Evolutionary conservation across 2,113 vertebrate genomes (phyloP).

Genomic region (Lophura nycthemera): DNA sequence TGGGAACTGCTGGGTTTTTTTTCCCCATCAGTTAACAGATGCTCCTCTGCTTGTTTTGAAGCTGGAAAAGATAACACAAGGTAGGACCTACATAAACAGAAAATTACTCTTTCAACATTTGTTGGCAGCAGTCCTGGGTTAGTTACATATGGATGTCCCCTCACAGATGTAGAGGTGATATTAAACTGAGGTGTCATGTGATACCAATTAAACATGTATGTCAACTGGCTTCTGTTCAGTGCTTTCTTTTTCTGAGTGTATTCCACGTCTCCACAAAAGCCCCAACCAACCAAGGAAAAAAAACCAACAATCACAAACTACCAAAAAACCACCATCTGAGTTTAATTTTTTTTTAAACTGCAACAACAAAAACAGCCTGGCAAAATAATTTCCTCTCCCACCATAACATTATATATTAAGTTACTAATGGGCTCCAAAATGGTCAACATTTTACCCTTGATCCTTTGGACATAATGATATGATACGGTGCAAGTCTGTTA

Average conservation of each 20-base stretch:
- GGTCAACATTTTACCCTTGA: background rate
- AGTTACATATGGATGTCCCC: constrained; percentile 1
- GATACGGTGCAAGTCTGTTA: background rate
- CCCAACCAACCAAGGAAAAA: background rate
- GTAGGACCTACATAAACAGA: constrained; percentile 56
- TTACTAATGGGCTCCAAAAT: background rate
- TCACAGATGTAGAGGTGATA: constrained; percentile 56
- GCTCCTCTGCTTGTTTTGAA: constrained; percentile 58
- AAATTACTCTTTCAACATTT: constrained; percentile 54
- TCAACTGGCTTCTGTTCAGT: constrained; percentile 38
- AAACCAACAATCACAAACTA: background rate
- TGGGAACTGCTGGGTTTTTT: background rate
- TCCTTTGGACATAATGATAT: background rate
- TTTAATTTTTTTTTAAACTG: background rate
- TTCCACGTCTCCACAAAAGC: background rate
- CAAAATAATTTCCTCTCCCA: background rate
- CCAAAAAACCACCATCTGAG: background rate
- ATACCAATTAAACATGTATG: constrained; percentile 31
- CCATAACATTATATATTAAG: background rate
- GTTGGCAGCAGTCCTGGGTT: constrained; percentile 49
- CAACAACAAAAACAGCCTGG: background rate
- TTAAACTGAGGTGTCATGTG: constrained; percentile 53
- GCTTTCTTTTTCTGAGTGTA: constrained; percentile 10
- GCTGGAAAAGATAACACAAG: constrained; percentile 27
- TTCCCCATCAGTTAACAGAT: constrained; percentile 30